Conservation (phyloP, 2,113 vertebrate genomes). For the Aegithalos caudatus region DNA sequence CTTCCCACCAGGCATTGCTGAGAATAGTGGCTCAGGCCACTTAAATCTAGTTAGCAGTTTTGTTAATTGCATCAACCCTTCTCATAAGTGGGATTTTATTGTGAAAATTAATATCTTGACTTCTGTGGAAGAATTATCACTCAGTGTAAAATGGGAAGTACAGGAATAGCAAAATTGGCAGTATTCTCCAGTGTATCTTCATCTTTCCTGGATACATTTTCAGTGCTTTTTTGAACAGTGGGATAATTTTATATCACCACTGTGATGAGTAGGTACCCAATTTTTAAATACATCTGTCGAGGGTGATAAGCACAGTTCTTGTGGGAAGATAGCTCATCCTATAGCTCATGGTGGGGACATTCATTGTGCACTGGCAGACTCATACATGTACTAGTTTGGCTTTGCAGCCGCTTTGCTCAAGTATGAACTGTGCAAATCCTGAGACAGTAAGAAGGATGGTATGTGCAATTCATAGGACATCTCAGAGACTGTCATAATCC, state of each 20-base stretch:
- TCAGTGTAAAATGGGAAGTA: slow-evolving; percentile 17
- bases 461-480: not conserved
- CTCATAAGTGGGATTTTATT: slow-evolving; percentile 1
- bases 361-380: not conserved
- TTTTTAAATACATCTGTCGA: slow-evolving; percentile 1
- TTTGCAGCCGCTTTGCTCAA: not conserved
- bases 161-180: slow-evolving; percentile 5
- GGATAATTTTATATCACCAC: not conserved
- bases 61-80: not conserved
- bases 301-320: not conserved
- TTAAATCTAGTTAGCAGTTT: not conserved
- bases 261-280: not conserved
- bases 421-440: not conserved
- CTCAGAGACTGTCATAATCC: not conserved
- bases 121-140: slow-evolving; percentile 1
- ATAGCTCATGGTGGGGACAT: not conserved
- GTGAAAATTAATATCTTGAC: slow-evolving; percentile 29
- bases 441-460: not conserved
- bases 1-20: not conserved
- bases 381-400: not conserved
- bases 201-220: not conserved
- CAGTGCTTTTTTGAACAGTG: not conserved
- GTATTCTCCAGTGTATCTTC: slow-evolving; percentile 7
- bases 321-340: not conserved
- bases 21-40: slow-evolving; percentile 5